Base-by-base conservation (phyloP, 2,888 invertebrate genomes). In the Cantharis nigra region DNA sequence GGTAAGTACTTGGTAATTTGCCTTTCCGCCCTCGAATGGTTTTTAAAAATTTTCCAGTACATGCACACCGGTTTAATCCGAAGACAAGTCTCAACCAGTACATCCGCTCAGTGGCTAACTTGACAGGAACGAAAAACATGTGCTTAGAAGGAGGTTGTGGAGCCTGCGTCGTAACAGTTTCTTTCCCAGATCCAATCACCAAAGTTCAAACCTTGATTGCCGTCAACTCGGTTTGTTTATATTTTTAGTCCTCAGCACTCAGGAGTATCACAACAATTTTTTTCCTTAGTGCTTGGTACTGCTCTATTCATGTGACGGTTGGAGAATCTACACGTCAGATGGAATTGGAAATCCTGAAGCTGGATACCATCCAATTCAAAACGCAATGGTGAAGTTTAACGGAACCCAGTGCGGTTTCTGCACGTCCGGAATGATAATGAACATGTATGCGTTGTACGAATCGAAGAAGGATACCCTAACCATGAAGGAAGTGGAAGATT, bases 141-240 rank as follows among this genome's bases (percentile, higher is more conserved):
- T 94, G 94, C 81, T 90, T 90, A 62, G 94, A 94, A 84, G 94
- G 94, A 0, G 94, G 94, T 0, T 94, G 94, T 82, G 94, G 94
- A 0, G 91, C 91, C 0, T 94, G 94, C 83, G 89, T 91, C 3
- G 91, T 92, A 1, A 88, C 90, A 0, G 90, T 90, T 0, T 84
- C 89, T 1, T 88, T 85, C n/a, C 85, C 86, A 0, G 89, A 91
- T 80, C 89, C 90, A 0, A 85, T 83, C 9, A 91, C 90, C 0
- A 89, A 90, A 9, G 89, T 90, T 80, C 88, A 87, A 33, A 86
- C 88, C 5, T 89, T 90, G 0, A 89, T 91, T 83, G 90, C 93
- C 63, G 91, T 93, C 0, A 94, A 94, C 85, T 93, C 94, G 74
- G 93, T 93, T 86, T 89, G 90, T n/a, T n/a, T 5, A 7, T 7